A percentile compares a stretch with the other conserved stretches of the same genome.
These are phyloP conservation scores for Nothobranchius furzeri DNA, from an alignment of 2,113 vertebrate genomes.

Conservation along the genomic window DNA sequence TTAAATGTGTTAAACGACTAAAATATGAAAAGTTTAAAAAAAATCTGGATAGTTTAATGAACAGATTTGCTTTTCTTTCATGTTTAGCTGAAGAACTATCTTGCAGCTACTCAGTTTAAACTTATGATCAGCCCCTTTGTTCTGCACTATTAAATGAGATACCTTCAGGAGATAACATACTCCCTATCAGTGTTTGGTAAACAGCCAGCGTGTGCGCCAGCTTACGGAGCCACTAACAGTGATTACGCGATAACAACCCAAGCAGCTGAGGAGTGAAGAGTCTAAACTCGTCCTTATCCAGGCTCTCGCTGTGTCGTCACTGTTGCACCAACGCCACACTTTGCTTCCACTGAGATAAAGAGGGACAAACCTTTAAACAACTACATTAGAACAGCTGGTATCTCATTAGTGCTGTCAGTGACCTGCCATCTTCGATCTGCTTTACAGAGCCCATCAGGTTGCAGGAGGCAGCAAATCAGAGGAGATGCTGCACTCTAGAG, in stretches of 20 bases:
- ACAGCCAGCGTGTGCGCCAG: constrained; percentile 1
- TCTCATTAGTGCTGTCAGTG: constrained; percentile 34
- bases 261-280: constrained; percentile 3
- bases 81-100: not conserved
- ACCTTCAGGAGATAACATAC: not conserved
- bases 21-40: no score
- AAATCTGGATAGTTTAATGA: no score
- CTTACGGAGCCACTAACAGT: not conserved
- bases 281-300: constrained; percentile 13
- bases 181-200: not conserved
- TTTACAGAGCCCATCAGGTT: constrained; percentile 12
- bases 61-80: no score
- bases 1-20: no score
- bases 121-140: not conserved
- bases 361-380: constrained; percentile 15
- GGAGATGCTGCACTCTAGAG: constrained; percentile 64
- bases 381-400: constrained; percentile 18
- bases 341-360: constrained; percentile 24
- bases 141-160: not conserved
- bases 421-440: constrained; percentile 47
- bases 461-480: constrained; percentile 18
- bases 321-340: constrained; percentile 3
- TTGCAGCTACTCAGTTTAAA: not conserved
- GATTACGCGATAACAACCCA: constrained; percentile 21
- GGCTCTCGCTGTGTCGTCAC: not conserved